Percentiles rank a stretch among this genome's conserved stretches.
Evolutionary conservation across 2,888 invertebrate genomes (phyloP).

Genomic region (Ophraella communa): DNA sequence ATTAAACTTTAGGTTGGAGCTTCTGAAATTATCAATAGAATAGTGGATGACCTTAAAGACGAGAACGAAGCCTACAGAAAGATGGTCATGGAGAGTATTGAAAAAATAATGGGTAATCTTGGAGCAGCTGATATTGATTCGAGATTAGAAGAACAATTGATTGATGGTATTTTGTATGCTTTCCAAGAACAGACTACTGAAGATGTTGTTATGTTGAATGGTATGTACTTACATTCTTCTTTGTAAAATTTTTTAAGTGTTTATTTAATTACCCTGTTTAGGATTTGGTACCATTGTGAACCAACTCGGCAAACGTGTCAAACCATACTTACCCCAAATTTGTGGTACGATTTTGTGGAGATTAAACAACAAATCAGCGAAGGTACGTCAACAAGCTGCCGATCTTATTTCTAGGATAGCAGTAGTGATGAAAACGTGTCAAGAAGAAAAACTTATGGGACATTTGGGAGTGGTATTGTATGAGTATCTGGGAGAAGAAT

Average conservation of each 20-base stretch:
- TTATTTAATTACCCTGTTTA: background rate
- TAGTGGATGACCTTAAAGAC: conserved; percentile 99
- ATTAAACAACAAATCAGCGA: conserved; percentile 99
- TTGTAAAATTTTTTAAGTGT: too few species aligned
- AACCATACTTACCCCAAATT: conserved; percentile 98
- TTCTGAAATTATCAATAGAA: conserved; percentile 97
- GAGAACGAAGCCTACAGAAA: conserved; percentile 99
- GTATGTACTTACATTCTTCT: too few species aligned
- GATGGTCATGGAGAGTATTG: conserved; percentile 99
- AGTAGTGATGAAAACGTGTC: conserved; percentile 99
- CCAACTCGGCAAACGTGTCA: conserved; percentile 95
- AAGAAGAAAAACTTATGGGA: conserved; percentile 99
- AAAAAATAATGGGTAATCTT: conserved; percentile 96
- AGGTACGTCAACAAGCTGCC: conserved; percentile 98
- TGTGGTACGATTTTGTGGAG: conserved; percentile 99
- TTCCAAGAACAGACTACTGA: conserved; percentile 99
- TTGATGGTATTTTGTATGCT: conserved; percentile 98
- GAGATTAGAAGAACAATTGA: conserved; percentile 96
- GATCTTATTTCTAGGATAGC: conserved; percentile 98
- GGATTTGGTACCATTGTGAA: conserved; percentile 98
- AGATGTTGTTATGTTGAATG: conserved; percentile 99
- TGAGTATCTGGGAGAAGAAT: conserved; percentile 99
- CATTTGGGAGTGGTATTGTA: conserved; percentile 99
- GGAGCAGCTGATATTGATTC: conserved; percentile 99
- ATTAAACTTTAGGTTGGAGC: conserved; percentile 79